These are phyloP conservation scores for Ephydatia muelleri DNA, from an alignment of 37 sponge, comb jelly and placozoan genomes.

Conservation along the genomic window DNA sequence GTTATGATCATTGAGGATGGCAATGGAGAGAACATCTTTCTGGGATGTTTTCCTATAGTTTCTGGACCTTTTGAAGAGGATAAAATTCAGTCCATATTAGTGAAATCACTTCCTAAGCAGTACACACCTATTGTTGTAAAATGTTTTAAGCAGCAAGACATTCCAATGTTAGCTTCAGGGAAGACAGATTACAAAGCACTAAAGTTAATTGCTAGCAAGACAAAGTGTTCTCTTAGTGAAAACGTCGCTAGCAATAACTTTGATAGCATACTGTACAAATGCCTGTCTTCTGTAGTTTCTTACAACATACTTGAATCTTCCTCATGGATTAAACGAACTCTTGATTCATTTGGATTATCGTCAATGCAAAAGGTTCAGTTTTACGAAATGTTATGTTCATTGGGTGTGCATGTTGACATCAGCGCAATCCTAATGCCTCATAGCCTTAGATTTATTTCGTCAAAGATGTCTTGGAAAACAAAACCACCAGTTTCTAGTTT, in stretches of 20 bases:
- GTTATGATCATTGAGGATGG: background rate
- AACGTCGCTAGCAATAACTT: background rate
- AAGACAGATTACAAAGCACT: constrained; percentile 6
- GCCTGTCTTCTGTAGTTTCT: background rate
- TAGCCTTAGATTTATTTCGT: background rate
- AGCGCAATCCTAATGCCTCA: background rate
- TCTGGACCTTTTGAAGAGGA: background rate
- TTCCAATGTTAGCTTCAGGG: background rate
- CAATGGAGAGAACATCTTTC: no score
- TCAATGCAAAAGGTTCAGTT: constrained; percentile 10
- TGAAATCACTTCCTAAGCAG: background rate
- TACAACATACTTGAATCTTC: no score
- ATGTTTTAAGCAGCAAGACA: background rate
- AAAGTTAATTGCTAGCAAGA: background rate
- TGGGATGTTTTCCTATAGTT: background rate
- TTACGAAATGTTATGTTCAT: background rate
- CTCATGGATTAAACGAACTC: background rate
- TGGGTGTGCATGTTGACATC: background rate
- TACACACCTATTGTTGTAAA: background rate
- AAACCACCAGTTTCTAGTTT: no score
- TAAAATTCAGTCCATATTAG: background rate
- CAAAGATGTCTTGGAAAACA: background rate
- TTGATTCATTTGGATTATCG: background rate
- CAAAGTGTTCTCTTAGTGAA: background rate
- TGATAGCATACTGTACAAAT: background rate